phyloP scores from a whole-genome alignment of 2,113 vertebrate species.

The Ondatra zibethicus region DNA sequence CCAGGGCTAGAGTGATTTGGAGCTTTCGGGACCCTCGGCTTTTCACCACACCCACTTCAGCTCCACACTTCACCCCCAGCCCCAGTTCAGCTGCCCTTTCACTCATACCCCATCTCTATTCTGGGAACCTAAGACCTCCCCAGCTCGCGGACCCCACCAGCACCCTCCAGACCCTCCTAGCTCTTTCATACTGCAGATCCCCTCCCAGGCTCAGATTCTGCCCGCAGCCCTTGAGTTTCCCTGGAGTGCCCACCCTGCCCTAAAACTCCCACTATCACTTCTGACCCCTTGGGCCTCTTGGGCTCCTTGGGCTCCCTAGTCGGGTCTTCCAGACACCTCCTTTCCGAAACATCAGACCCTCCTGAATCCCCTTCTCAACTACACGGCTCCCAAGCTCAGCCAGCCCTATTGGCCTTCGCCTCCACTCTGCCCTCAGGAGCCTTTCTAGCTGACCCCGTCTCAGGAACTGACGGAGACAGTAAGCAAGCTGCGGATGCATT shows the following conservation, averaged over 20 bases:
- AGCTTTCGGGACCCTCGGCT: not conserved
- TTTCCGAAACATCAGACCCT: not conserved
- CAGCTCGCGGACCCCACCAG: not conserved
- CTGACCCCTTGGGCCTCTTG: not conserved
- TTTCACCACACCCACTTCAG: not conserved
- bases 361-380: not conserved
- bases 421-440: not conserved
- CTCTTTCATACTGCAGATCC: too few species aligned
- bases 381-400: not conserved
- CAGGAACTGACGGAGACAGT: not conserved
- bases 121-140: not conserved
- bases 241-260: not conserved
- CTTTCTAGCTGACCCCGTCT: not conserved
- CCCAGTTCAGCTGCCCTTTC: not conserved
- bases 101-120: not conserved
- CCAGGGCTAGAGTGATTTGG: not conserved
- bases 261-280: not conserved
- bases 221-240: not conserved
- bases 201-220: not conserved
- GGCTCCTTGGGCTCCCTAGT: not conserved
- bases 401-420: not conserved
- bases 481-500: slow-evolving; percentile 39
- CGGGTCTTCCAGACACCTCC: not conserved
- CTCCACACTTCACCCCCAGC: not conserved
- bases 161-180: not conserved